These are phyloP conservation scores for Sinocyclocheilus rhinocerous DNA, from an alignment of 2,113 vertebrate species.

Conservation along the genomic window DNA sequence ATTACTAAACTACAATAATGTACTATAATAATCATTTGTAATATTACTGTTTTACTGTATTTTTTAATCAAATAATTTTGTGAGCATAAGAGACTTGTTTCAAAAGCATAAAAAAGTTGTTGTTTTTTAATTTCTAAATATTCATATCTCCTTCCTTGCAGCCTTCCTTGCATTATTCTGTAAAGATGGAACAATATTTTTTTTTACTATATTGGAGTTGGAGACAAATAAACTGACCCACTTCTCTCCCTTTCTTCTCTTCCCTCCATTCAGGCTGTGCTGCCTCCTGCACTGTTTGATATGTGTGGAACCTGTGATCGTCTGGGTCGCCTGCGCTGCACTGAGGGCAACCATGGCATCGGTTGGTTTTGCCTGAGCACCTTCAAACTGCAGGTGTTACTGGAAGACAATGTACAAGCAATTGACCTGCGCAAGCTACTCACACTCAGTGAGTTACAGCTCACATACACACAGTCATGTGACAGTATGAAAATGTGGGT, in stretches of 20 bases:
- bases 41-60: neutral
- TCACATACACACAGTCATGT: neutral
- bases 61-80: neutral
- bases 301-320: conserved; percentile 75
- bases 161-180: neutral
- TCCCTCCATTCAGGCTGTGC: conserved; percentile 66
- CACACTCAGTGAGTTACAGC: conserved; percentile 78
- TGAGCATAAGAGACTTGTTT: neutral
- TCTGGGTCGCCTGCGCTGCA: conserved; percentile 77
- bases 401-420: conserved; percentile 64
- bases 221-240: neutral
- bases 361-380: conserved; percentile 79
- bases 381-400: conserved; percentile 66
- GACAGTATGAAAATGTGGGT: neutral
- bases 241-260: neutral
- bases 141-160: neutral
- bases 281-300: conserved; percentile 68
- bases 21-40: neutral
- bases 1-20: no score
- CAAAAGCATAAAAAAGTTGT: neutral
- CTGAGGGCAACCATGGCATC: conserved; percentile 71
- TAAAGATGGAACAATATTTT: neutral
- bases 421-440: conserved; percentile 80
- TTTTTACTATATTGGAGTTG: neutral
- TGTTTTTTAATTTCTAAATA: neutral